phyloP scores from a whole-genome alignment of 2,888 invertebrate genomes.

The Tenthredo amoena region DNA sequence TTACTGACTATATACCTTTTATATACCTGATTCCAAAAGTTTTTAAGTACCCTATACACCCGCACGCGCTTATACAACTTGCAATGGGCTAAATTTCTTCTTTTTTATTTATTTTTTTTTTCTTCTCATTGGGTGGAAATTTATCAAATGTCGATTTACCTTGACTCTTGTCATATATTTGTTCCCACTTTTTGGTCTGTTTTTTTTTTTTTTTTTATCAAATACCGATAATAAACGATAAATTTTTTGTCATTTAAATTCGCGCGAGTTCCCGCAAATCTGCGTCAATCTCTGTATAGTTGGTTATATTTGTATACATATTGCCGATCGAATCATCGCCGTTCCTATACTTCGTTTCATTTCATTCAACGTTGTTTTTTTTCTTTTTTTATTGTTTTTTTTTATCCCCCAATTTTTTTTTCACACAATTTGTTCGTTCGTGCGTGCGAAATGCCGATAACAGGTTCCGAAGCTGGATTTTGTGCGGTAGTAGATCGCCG shows the following conservation, averaged over 20 bases:
- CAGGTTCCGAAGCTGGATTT: neutral
- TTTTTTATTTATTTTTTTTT: neutral
- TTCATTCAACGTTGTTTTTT: neutral
- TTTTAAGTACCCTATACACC: slow-evolving; percentile 12
- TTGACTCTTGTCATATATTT: neutral
- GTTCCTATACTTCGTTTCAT: neutral
- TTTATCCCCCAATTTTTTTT: neutral
- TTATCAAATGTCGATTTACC: neutral
- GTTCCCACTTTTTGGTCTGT: neutral
- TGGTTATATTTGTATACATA: neutral
- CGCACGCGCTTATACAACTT: slow-evolving; percentile 4
- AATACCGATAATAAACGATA: neutral
- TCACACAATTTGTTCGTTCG: slow-evolving; percentile 32
- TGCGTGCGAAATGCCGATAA: slow-evolving; percentile 44
- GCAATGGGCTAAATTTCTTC: neutral
- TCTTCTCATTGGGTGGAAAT: neutral
- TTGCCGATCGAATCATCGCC: slow-evolving; percentile 13
- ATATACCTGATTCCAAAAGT: slow-evolving; percentile 31
- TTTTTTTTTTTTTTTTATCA: neutral
- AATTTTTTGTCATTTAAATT: neutral
- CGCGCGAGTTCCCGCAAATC: neutral
- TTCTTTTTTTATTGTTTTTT: neutral
- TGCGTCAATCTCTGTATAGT: neutral
- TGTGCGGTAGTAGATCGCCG: neutral
- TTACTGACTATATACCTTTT: slow-evolving; percentile 12